These are phyloP conservation scores for Cichladusa arquata DNA, from an alignment of 2,113 vertebrate genomes.

Conservation along the genomic window DNA sequence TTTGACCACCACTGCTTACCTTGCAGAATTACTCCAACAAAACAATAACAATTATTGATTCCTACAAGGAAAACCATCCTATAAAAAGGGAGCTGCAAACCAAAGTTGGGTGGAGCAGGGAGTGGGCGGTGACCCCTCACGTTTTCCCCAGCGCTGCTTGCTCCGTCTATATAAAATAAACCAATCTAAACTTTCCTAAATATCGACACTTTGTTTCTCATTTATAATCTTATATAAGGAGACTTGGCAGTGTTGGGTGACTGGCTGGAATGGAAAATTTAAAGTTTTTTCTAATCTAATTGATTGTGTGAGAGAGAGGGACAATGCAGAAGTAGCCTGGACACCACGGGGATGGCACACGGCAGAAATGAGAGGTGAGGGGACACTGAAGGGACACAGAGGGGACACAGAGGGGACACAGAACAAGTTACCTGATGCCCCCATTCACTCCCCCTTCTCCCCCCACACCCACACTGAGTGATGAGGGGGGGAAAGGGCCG, in stretches of 20 bases:
- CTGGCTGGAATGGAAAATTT: accelerated
- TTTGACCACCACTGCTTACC: too few relatives aligned
- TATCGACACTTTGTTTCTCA: too few relatives aligned
- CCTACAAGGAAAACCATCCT: too few relatives aligned
- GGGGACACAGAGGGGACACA: not conserved
- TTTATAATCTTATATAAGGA: not conserved
- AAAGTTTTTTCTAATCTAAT: accelerated
- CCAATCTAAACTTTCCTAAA: too few relatives aligned
- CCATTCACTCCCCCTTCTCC: accelerated
- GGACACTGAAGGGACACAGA: not conserved
- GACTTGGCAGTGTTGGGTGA: not conserved
- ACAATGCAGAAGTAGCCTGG: not conserved
- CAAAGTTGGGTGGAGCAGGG: too few relatives aligned
- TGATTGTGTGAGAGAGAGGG: not conserved
- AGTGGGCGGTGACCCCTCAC: too few relatives aligned
- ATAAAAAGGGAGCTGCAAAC: too few relatives aligned
- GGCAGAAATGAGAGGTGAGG: not conserved
- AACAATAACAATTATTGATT: too few relatives aligned
- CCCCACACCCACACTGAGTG: not conserved
- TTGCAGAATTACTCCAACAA: too few relatives aligned
- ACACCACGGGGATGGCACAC: accelerated
- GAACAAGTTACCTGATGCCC: not conserved
- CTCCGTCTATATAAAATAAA: too few relatives aligned
- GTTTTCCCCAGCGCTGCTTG: too few relatives aligned
- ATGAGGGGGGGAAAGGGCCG: not conserved